Percentiles rank a stretch among this genome's conserved stretches.
Evolutionary conservation across 2,797 vertebrate species (phyloP).

Genomic region (Rhyacichthys aspro): DNA sequence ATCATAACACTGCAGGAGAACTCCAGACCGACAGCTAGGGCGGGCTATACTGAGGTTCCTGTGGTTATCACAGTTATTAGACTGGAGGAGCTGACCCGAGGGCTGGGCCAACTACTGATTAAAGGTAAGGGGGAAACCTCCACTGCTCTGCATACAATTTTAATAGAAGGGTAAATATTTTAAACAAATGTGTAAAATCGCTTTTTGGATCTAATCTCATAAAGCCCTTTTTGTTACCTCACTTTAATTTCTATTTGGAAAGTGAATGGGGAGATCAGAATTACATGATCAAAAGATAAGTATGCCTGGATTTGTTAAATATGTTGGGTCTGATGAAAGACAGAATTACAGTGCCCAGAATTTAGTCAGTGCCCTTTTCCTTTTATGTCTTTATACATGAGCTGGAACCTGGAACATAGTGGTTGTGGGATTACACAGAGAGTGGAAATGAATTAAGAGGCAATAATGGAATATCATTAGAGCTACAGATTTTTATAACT

Average conservation of each 20-base stretch:
- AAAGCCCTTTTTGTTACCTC: not conserved
- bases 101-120: constrained; percentile 15
- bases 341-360: no score
- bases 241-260: not conserved
- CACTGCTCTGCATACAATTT: not conserved
- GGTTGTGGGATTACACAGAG: constrained; percentile 27
- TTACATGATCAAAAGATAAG: no score
- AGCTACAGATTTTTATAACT: constrained; percentile 37
- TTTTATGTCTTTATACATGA: constrained; percentile 12
- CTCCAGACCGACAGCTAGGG: constrained; percentile 24
- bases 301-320: not conserved
- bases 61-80: constrained; percentile 50
- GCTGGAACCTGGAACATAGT: constrained; percentile 30
- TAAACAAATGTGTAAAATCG: not conserved
- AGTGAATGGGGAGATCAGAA: not conserved
- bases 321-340: no score
- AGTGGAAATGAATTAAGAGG: constrained; percentile 31
- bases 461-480: constrained; percentile 55
- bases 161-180: not conserved
- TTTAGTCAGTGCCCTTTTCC: not conserved
- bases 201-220: not conserved
- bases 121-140: constrained; percentile 8
- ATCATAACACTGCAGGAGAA: constrained; percentile 38
- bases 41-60: constrained; percentile 28
- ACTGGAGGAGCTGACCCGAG: constrained; percentile 14